Percentiles rank a stretch among this genome's conserved stretches.
These are phyloP conservation scores for Cybosia mesomella DNA, from an alignment of 2,888 invertebrate species.

Conservation along the genomic window DNA sequence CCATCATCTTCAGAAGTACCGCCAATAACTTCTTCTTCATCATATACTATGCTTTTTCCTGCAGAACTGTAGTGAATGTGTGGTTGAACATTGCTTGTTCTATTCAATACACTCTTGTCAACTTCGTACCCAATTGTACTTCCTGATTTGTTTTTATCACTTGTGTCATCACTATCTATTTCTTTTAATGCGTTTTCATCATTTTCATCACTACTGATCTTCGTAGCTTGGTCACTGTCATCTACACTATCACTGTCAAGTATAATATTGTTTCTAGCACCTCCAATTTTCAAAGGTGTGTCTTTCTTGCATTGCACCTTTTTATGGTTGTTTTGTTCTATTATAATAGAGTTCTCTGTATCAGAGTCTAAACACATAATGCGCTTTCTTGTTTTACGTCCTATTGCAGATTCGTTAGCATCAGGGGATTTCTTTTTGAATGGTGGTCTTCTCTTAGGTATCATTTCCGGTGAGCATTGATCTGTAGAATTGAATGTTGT, in stretches of 20 bases:
- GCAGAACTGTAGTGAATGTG: conserved; percentile 11
- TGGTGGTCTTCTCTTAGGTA: conserved; percentile 65
- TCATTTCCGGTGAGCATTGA: conserved; percentile 74
- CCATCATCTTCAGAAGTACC: conserved; percentile 59
- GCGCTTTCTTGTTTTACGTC: conserved; percentile 71
- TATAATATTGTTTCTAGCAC: conserved; percentile 24
- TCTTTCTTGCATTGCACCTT: conserved; percentile 73
- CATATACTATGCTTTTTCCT: conserved; percentile 30
- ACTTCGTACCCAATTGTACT: conserved; percentile 26
- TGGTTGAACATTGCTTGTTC: conserved; percentile 17
- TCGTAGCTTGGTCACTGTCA: conserved; percentile 33
- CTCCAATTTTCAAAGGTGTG: conserved; percentile 71
- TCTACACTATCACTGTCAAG: conserved; percentile 39
- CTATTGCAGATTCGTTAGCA: conserved; percentile 59
- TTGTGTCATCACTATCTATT: not conserved
- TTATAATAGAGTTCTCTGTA: conserved; percentile 77
- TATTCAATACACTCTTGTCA: conserved; percentile 23
- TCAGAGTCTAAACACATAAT: conserved; percentile 76
- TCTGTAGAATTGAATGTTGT: conserved; percentile 37
- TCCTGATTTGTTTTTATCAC: conserved; percentile 12
- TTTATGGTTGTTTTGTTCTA: conserved; percentile 69
- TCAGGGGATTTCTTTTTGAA: conserved; percentile 52
- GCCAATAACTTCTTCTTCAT: conserved; percentile 35
- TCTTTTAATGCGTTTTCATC: not conserved
- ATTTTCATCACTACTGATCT: conserved; percentile 8